Evolutionary conservation across 2,113 vertebrate species (phyloP).

Genomic region (Solea solea): DNA sequence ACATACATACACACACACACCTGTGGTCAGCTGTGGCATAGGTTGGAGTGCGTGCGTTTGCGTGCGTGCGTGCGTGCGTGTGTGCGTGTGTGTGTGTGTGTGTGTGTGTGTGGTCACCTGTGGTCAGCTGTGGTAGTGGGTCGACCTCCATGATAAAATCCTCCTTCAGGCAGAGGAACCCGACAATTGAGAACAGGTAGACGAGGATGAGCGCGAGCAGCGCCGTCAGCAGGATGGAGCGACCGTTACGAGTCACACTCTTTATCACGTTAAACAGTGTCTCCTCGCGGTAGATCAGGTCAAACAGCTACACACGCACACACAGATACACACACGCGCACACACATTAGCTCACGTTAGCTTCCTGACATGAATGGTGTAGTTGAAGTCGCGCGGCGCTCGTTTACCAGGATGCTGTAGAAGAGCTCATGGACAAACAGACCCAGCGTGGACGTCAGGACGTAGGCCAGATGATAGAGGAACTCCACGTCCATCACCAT

Average conservation of each 20-base stretch:
- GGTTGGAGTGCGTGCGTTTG: not conserved
- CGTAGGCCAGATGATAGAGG: conserved; percentile 94
- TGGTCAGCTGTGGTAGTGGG: conserved; percentile 73
- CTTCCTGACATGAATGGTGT: not conserved
- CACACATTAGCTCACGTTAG: too few species aligned
- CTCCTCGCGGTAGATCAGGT: conserved; percentile 98
- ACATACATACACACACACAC: not conserved
- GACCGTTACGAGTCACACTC: conserved; percentile 95
- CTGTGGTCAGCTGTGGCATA: too few species aligned
- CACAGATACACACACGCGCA: not conserved
- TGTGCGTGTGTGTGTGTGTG: not conserved
- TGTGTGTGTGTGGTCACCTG: conserved; percentile 22
- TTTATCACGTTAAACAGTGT: conserved; percentile 98
- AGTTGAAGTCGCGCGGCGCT: too few species aligned
- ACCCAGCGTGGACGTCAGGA: conserved; percentile 92
- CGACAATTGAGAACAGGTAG: conserved; percentile 99
- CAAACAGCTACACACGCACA: conserved; percentile 87
- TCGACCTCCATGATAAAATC: conserved; percentile 99
- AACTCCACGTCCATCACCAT: conserved; percentile 99
- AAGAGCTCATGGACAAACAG: conserved; percentile 95
- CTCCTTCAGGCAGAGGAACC: conserved; percentile 95
- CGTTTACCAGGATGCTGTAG: conserved; percentile 94
- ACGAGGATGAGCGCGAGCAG: conserved; percentile 97
- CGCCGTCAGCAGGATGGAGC: conserved; percentile 96
- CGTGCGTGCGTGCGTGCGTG: not conserved